Evolutionary conservation across 2,113 vertebrate species (phyloP), one percentile per base, ranked within the genome.

Genomic region (Mastomys natalensis): DNA sequence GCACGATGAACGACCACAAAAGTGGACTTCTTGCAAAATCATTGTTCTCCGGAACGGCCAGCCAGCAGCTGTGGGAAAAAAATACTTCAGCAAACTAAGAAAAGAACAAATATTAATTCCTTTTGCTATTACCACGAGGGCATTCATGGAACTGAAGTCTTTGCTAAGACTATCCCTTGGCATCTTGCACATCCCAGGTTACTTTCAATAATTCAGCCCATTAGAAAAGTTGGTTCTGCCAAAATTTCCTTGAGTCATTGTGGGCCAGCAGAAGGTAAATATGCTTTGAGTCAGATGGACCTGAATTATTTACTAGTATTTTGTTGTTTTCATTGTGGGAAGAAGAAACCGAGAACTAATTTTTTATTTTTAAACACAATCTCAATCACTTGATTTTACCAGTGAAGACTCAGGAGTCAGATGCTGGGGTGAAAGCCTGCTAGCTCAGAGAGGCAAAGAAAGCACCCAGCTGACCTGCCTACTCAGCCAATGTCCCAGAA

Each of bases 1-100:
- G 98, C 24, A 98, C 7, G 4, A 99, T 62, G 80, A 99, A 98
- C 43, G 97, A 98, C 98, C 97, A 98, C 53, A 99, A 92, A 88
- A 98, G 97, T 3, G 98, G 98, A 62, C 98, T 98, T 68, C 62
- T 21, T n/a, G 90, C 40, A 85, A 98, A 97, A 8, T 81, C 29
- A 48, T 95, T 37, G 3, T 6, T 11, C 29, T 91, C 87, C 78
- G 98, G 22, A 62, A 91, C 90, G 74, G 98, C 98, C 26, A 98
- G 97, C 98, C 99, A 99, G 93, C 98, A 99, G 91, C 98, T 99
- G 81, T 95, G 81, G 66, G 48, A 89, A 58, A 91, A 97, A 81
- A 51, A 82, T 7, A 68, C 94, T 97, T 97, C 64, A 97, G 68
- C 55, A 89, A 43, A 94, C 16, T 22, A 70, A 72, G 10, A 76